These are phyloP conservation scores for Chrysina gloriosa DNA, from an alignment of 2,888 invertebrate species.

Conservation along the genomic window DNA sequence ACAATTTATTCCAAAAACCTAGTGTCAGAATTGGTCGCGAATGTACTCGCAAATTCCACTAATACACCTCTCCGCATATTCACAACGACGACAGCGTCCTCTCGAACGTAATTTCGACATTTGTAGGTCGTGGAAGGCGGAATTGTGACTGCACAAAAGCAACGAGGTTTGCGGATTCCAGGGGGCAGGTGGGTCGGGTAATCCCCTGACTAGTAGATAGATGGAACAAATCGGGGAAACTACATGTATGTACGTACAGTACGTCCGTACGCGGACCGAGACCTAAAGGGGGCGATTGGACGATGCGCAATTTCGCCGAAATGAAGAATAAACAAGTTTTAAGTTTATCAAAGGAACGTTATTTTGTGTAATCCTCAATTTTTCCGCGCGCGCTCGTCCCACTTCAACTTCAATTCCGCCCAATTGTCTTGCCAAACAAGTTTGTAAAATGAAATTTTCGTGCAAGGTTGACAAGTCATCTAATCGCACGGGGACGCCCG, in stretches of 20 bases:
- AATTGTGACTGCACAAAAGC: conserved; percentile 8
- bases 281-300: not conserved
- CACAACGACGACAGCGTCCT: not conserved
- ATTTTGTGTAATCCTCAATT: conserved; percentile 59
- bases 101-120: conserved; percentile 3
- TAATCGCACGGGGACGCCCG: conserved; percentile 64
- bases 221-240: not conserved
- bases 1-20: too few relatives aligned
- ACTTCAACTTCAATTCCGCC: conserved; percentile 67
- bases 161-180: not conserved
- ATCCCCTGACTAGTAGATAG: not conserved
- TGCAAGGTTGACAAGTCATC: conserved; percentile 70
- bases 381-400: conserved; percentile 56
- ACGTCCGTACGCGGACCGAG: not conserved
- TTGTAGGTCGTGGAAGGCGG: not conserved
- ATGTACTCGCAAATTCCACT: too few relatives aligned
- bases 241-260: not conserved
- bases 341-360: conserved; percentile 61
- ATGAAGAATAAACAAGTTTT: conserved; percentile 59
- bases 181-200: too few relatives aligned
- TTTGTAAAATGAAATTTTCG: conserved; percentile 71
- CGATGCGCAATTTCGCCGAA: conserved; percentile 50
- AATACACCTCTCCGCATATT: not conserved
- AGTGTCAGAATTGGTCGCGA: too few relatives aligned
- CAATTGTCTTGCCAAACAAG: conserved; percentile 71